Conservation (phyloP, 1,140 invertebrate species). For the Branchinecta lynchi region DNA sequence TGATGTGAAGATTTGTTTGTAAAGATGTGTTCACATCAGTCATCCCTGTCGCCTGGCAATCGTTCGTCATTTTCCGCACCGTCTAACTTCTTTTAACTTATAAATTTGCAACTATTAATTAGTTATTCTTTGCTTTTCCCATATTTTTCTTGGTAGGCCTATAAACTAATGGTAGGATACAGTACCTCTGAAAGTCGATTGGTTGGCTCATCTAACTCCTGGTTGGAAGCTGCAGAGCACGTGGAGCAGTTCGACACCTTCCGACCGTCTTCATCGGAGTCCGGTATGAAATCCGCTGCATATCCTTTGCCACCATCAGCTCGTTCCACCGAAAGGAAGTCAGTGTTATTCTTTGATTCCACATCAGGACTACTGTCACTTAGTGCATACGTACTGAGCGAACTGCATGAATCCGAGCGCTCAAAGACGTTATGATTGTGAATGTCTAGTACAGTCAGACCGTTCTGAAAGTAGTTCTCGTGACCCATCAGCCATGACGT, state of each 20-base stretch:
- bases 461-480: not conserved
- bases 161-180: no score
- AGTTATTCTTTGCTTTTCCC: no score
- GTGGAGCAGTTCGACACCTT: not conserved
- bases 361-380: not conserved
- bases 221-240: not conserved
- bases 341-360: not conserved
- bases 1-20: no score
- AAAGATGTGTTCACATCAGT: no score
- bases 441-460: not conserved
- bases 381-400: not conserved
- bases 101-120: no score
- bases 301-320: not conserved
- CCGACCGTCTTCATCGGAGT: not conserved
- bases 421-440: not conserved
- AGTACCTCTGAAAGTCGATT: no score
- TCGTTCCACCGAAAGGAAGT: not conserved
- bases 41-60: no score
- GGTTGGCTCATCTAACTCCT: not conserved
- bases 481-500: not conserved
- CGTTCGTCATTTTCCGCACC: no score
- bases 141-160: no score
- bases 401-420: not conserved
- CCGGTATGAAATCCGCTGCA: constrained; percentile 1
- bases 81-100: no score